Evolutionary conservation across 2,888 invertebrate genomes (phyloP).

Genomic region (Pachydiplax longipennis): DNA sequence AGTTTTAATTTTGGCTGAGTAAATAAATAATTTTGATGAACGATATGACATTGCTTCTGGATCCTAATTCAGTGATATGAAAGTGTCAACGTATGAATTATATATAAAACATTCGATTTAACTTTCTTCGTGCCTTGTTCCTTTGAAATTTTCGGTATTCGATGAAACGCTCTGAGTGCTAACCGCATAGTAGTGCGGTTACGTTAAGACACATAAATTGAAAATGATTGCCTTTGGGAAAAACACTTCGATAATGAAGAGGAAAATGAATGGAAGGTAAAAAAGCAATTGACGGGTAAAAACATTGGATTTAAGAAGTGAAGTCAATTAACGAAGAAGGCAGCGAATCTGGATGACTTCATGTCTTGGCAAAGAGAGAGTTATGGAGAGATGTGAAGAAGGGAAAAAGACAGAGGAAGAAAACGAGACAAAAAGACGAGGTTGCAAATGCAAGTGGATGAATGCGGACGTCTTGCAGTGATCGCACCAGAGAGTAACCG

Average conservation of each 20-base stretch:
- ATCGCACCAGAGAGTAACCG: neutral
- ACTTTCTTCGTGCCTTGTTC: too few relatives aligned
- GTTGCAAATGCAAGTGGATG: neutral
- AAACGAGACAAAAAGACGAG: neutral
- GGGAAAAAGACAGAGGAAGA: neutral
- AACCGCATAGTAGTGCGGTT: too few relatives aligned
- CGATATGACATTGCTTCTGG: too few relatives aligned
- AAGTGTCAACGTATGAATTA: too few relatives aligned
- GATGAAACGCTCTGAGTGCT: too few relatives aligned
- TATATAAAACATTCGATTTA: too few relatives aligned
- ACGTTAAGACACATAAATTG: too few relatives aligned
- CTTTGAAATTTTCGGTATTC: too few relatives aligned
- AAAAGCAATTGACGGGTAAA: neutral
- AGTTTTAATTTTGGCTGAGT: too few relatives aligned
- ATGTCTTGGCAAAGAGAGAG: neutral
- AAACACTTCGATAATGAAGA: neutral
- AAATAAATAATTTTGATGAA: too few relatives aligned
- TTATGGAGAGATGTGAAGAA: neutral
- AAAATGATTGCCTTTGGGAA: too few relatives aligned
- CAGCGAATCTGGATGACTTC: neutral
- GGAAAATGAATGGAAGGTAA: neutral
- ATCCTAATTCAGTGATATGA: too few relatives aligned
- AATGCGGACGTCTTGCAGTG: neutral
- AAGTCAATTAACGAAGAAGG: neutral
- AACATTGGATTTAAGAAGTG: neutral